Base-by-base conservation (phyloP, 1,140 invertebrate genomes). In the Atta cephalotes region DNA sequence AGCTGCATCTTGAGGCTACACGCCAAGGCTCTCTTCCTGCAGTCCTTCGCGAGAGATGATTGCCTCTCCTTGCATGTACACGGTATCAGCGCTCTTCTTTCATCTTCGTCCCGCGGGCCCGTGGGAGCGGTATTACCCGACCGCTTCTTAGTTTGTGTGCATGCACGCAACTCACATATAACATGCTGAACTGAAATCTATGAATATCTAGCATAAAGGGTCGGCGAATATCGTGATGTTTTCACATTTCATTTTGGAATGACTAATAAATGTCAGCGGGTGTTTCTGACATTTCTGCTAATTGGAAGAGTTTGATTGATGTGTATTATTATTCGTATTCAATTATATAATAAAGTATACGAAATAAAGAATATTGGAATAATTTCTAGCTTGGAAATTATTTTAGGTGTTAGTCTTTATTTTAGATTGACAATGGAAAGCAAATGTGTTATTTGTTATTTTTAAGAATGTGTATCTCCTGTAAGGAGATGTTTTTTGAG, bases 91-190 rank as follows among this genome's bases (percentile, higher is more conserved):
- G 82, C 87, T 78, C 82, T 88, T 88, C 87, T 88, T 85, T 88
- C 71, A 88, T 88, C 71, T 79, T 71, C 76, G 45, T 80, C 85
- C 78, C 65, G 74, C 45, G 60, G 39, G 88, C 82, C 84, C 84
- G 82, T 81, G 77, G 65, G 78, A 90, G 84, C 88, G 88, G 82
- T 84, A 88, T 81, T 87, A 82, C 79, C 78, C 87, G 77, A 82
- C 65, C 87, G 85, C 79, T 86, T 87, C 80, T 76, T n/a, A 35
- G 70, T 31, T 74, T 31, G 68, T 82, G 56, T 62, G 28, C 58
- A 39, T 63, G 70, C 68, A 74, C 56, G 39, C 68, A 74, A 49
- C 21, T 72, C 35, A n/a, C 70, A 49, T 76, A 58, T 84, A 62
- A 49, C 18, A 63, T 62, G n/a, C n/a, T 62, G n/a, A 56, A 56